Conservation (phyloP, 2,113 vertebrate species). For the Gnathonemus longibarbis region DNA sequence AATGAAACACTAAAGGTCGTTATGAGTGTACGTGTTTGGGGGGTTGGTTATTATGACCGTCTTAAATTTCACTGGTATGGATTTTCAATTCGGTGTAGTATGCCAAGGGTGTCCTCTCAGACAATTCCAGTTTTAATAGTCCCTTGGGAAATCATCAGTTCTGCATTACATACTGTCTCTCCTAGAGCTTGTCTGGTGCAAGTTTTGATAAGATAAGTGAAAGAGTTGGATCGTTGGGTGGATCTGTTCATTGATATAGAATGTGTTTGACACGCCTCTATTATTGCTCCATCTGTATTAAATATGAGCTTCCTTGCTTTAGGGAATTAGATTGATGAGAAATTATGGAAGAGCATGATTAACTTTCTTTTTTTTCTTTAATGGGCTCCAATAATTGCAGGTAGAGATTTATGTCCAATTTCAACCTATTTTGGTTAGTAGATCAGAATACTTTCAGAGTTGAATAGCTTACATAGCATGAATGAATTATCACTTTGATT, state of each 20-base stretch:
- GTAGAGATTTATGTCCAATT: neutral
- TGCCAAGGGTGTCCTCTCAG: conserved; percentile 18
- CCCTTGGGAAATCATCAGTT: conserved; percentile 39
- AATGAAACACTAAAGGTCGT: neutral
- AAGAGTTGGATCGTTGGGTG: conserved; percentile 1
- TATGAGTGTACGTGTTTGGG: conserved; percentile 4
- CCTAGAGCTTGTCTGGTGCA: conserved; percentile 18
- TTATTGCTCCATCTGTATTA: neutral
- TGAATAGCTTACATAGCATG: neutral
- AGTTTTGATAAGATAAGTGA: conserved; percentile 27
- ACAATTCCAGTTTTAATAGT: conserved; percentile 36
- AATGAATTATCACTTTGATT: neutral
- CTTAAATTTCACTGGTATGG: conserved; percentile 24
- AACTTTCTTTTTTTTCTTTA: neutral
- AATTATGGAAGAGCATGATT: neutral
- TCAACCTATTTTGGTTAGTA: neutral
- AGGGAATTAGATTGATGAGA: neutral
- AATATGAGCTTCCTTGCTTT: neutral
- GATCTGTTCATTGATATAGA: neutral
- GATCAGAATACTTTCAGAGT: neutral
- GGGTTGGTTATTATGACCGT: conserved; percentile 8
- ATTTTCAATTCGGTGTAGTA: conserved; percentile 16
- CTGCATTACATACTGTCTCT: conserved; percentile 32
- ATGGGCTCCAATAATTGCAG: neutral
- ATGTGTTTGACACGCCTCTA: neutral